Conservation (phyloP, 2,888 invertebrate species). For the Cataglyphis rosenhaueri region DNA sequence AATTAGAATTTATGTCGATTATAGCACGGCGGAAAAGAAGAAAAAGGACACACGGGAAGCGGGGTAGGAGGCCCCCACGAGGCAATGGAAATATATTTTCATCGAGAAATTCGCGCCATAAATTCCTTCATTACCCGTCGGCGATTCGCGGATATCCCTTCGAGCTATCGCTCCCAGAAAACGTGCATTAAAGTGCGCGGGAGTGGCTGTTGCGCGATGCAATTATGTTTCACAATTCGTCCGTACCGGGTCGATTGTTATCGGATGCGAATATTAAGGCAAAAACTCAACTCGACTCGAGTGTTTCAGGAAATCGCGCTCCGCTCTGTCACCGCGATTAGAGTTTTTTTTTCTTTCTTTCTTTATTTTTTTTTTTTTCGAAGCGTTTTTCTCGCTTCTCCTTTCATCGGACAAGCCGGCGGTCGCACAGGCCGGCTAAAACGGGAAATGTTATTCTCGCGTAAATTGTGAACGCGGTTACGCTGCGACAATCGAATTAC, state of each 20-base stretch:
- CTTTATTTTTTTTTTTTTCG: not conserved
- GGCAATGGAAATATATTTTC: conserved; percentile 61
- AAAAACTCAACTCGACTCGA: conserved; percentile 13
- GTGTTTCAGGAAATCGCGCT: not conserved
- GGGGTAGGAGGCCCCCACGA: conserved; percentile 2
- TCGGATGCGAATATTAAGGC: conserved; percentile 63
- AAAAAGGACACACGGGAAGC: conserved; percentile 24
- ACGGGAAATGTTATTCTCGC: conserved; percentile 37
- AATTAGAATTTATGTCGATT: conserved; percentile 71
- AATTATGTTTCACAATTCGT: conserved; percentile 65
- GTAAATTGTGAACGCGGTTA: conserved; percentile 51
- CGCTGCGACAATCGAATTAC: conserved; percentile 54
- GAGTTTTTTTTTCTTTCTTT: not conserved
- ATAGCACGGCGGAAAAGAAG: conserved; percentile 28
- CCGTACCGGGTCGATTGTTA: conserved; percentile 59
- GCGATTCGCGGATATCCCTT: conserved; percentile 51
- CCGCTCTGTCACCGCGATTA: not conserved
- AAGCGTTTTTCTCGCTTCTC: not conserved
- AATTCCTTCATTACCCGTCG: conserved; percentile 64
- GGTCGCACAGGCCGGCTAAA: conserved; percentile 4
- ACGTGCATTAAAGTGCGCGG: conserved; percentile 61
- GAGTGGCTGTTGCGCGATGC: conserved; percentile 55
- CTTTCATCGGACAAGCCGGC: not conserved
- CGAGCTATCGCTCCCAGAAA: conserved; percentile 40
- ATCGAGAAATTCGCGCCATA: conserved; percentile 64